Conservation (phyloP, 2,797 vertebrate genomes). For the Synaphobranchus kaupii region DNA sequence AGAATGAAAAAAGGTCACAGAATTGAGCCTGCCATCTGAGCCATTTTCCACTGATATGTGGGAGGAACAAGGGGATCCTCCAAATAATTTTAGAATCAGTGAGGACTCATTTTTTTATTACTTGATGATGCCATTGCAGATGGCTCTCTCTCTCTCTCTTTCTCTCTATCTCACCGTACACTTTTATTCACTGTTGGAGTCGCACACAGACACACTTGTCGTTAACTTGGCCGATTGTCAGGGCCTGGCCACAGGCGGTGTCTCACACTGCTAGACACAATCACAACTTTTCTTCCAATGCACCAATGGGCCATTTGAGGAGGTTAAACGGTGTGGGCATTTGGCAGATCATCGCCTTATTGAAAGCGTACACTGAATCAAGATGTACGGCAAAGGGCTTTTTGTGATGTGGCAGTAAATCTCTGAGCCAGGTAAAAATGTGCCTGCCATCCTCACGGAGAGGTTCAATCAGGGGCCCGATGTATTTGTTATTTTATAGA, state of each 20-base stretch:
- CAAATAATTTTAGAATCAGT: no score
- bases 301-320: background rate
- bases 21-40: no score
- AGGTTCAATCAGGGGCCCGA: background rate
- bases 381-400: background rate
- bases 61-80: no score
- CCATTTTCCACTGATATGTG: no score
- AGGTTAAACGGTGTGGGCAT: background rate
- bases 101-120: no score
- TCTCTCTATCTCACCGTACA: no score
- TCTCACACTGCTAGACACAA: background rate
- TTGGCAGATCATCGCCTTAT: constrained; percentile 1
- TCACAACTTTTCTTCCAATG: background rate
- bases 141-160: no score
- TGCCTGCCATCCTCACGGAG: background rate
- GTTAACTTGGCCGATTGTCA: background rate
- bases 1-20: no score
- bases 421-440: background rate
- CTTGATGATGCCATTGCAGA: no score
- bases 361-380: background rate
- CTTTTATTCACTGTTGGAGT: constrained; percentile 1
- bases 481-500: background rate
- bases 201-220: background rate
- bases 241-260: background rate
- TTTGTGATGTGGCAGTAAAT: background rate